Evolutionary conservation across 1,140 invertebrate species (phyloP), one percentile per base, ranked within the genome.

Genomic region (Drosophila insularis): DNA sequence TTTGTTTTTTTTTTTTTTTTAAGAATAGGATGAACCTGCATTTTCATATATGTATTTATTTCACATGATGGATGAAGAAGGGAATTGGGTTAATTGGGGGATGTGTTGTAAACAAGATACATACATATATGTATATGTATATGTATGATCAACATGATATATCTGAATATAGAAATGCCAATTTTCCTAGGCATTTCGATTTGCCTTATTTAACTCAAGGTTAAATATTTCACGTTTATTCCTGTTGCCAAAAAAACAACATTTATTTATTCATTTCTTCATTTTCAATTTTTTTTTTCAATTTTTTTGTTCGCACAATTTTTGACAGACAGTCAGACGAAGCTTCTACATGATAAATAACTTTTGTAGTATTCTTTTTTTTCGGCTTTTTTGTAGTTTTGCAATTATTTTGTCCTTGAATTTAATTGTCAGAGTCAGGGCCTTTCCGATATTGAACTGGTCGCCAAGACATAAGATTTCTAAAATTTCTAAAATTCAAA

Each of bases 331-430:
- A 54, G 67, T 71, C 66, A 71, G 66, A 71, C 14, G 17, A 21
- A 11, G 8, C 43, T 56, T 56, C 65, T 53, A 59, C 61, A 74
- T 71, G 72, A 75, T 72, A 69, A 79, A 77, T 79, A 73, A 85
- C 84, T 81, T 62, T 50, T 50, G 43, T 71, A 17, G 8, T 37
- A 32, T 58, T 31, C 27, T 31, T 86, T 74, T 62, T 6, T 27
- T 27, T 27, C 27, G 4, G 27, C 27, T 27, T 27, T 27, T 27
- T 27, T 5, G 27, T 27, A 63, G 78, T 76, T 72, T 68, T 37
- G 67, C 82, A 89, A 82, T 89, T 77, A 76, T 64, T 81, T 6
- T 79, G 76, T 82, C 82, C 82, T 82, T 87, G 79, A 80, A 76
- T 82, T 77, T 69, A 87, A 82, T 86, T 86, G 82, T 87, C 79